Evolutionary conservation across 92 coral and sea anemone species (phyloP).

Genomic region (Actinernus sp.): DNA sequence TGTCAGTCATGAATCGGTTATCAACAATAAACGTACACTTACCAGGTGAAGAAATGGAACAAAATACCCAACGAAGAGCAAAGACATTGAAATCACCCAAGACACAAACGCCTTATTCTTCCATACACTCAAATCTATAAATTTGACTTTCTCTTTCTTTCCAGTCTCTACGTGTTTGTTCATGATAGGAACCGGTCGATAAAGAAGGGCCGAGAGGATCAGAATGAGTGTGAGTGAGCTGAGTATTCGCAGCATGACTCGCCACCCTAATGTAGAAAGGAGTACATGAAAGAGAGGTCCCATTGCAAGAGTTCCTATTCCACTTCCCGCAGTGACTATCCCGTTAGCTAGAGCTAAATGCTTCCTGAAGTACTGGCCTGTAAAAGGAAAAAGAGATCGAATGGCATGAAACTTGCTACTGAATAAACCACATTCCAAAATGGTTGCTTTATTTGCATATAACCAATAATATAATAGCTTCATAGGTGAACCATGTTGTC

Average conservation of each 20-base stretch:
- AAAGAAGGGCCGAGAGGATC: conserved; percentile 70
- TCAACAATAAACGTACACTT: too few species aligned
- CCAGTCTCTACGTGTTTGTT: conserved; percentile 24
- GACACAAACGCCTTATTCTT: conserved; percentile 80
- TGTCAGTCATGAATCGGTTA: too few species aligned
- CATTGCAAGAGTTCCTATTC: conserved; percentile 81
- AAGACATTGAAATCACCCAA: conserved; percentile 90
- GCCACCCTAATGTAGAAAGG: conserved; percentile 81
- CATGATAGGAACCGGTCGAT: conserved; percentile 71
- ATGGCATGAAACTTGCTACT: conserved; percentile 6
- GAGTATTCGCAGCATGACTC: conserved; percentile 66
- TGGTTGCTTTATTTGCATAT: too few species aligned
- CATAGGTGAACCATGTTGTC: too few species aligned
- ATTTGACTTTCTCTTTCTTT: conserved; percentile 10
- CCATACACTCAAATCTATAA: conserved; percentile 88
- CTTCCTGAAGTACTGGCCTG: conserved; percentile 85
- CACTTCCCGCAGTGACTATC: conserved; percentile 87
- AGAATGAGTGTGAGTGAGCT: conserved; percentile 67
- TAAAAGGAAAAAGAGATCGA: neutral
- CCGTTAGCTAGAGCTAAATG: conserved; percentile 91
- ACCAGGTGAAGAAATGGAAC: conserved; percentile 94
- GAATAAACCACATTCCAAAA: too few species aligned
- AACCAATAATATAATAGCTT: too few species aligned
- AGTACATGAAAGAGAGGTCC: conserved; percentile 82
- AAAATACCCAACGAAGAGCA: conserved; percentile 87